Percentiles rank a stretch among this genome's conserved stretches.
Conservation (phyloP, 2,888 invertebrate genomes). For the Eupithecia subumbrata region DNA sequence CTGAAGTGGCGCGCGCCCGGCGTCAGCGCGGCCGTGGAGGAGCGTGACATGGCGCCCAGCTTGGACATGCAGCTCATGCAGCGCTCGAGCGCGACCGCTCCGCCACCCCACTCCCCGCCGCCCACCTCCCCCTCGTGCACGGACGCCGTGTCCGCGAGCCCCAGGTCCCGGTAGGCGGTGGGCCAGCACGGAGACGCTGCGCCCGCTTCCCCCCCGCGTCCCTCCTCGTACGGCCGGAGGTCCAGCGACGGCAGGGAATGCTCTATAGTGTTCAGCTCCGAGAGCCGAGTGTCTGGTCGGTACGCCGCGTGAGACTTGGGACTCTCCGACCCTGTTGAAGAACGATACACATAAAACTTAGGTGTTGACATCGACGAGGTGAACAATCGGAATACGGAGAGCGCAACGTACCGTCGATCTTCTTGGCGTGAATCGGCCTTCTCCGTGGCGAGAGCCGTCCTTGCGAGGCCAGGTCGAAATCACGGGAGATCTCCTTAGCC, state of each 20-base stretch:
- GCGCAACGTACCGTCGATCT: constrained; percentile 50
- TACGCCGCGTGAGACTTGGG: constrained; percentile 64
- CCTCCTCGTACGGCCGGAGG: constrained; percentile 66
- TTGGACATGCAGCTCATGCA: constrained; percentile 92
- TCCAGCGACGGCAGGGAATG: constrained; percentile 72
- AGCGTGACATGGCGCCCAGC: constrained; percentile 88
- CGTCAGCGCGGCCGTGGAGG: constrained; percentile 84
- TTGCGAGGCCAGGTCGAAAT: constrained; percentile 88
- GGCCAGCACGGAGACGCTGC: constrained; percentile 87
- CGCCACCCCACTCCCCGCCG: constrained; percentile 48
- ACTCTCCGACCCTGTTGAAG: constrained; percentile 58
- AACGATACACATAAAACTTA: not conserved
- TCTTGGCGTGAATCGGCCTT: constrained; percentile 68
- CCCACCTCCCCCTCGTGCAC: constrained; percentile 61
- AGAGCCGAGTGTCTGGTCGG: constrained; percentile 79
- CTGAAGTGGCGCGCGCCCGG: constrained; percentile 80
- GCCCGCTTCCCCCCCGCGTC: constrained; percentile 68
- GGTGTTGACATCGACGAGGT: not conserved
- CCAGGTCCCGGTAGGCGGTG: constrained; percentile 82
- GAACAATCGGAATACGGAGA: not conserved
- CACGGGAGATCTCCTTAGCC: constrained; percentile 88
- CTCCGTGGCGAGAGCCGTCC: constrained; percentile 85
- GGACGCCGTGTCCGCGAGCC: constrained; percentile 66
- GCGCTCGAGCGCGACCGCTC: constrained; percentile 82
- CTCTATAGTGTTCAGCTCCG: constrained; percentile 80